Percentiles rank a stretch among this genome's conserved stretches.
Evolutionary conservation across 2,797 vertebrate species (phyloP).

Genomic region (Amazona finschi): DNA sequence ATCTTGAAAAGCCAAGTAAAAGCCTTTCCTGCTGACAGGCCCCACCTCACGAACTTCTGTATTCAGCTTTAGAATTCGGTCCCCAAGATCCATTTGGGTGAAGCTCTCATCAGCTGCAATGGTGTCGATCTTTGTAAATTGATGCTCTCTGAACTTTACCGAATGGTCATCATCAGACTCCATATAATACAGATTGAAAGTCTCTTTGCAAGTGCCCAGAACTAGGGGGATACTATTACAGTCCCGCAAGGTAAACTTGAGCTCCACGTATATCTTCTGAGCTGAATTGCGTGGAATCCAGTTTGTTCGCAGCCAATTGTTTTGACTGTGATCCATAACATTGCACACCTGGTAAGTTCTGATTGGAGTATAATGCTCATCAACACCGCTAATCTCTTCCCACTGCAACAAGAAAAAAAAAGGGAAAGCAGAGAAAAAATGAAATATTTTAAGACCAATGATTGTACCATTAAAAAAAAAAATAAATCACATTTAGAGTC

Average conservation of each 20-base stretch:
- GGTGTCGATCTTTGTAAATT: constrained; percentile 96
- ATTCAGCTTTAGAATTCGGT: constrained; percentile 97
- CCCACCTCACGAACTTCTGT: constrained; percentile 96
- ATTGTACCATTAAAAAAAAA: not conserved
- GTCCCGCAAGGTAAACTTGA: constrained; percentile 96
- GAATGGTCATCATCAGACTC: constrained; percentile 92
- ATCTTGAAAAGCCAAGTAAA: constrained; percentile 97
- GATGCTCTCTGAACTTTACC: constrained; percentile 92
- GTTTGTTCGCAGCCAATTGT: constrained; percentile 98
- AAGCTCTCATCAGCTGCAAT: constrained; percentile 98
- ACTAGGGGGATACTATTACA: constrained; percentile 97
- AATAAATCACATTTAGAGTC: not conserved
- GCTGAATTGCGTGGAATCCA: constrained; percentile 95
- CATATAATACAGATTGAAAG: constrained; percentile 96
- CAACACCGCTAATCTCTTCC: constrained; percentile 98
- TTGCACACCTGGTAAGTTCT: constrained; percentile 98
- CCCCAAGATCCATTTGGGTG: constrained; percentile 96
- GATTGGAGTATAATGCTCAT: constrained; percentile 97
- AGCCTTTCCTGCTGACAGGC: constrained; percentile 90
- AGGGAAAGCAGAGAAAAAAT: not conserved
- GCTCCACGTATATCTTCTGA: constrained; percentile 96
- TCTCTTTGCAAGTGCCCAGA: constrained; percentile 96
- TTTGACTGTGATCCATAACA: constrained; percentile 98
- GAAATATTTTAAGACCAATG: not conserved
- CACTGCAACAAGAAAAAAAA: constrained; percentile 78